These are phyloP conservation scores for Ammodramus savannarum DNA, from an alignment of 2,113 vertebrate species.

Conservation along the genomic window DNA sequence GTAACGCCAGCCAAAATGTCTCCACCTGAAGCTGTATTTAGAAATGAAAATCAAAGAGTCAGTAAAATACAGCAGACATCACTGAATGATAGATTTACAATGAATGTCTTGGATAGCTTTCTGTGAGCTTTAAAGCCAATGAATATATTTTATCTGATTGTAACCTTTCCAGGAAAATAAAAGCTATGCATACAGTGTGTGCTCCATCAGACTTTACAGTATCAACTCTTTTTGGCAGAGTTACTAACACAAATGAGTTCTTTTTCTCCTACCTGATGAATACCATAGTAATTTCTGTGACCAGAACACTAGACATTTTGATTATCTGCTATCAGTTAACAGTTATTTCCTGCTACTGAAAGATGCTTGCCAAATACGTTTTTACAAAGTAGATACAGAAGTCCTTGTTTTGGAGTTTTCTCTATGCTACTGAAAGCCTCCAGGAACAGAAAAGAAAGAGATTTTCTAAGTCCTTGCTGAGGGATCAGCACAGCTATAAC, in stretches of 20 bases:
- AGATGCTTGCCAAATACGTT: constrained; percentile 29
- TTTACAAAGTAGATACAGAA: constrained; percentile 6
- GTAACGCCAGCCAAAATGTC: constrained; percentile 35
- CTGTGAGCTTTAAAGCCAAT: constrained; percentile 38
- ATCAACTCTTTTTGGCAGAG: constrained; percentile 39
- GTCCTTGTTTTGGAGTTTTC: background rate
- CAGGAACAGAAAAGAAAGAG: background rate
- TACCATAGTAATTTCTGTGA: constrained; percentile 34
- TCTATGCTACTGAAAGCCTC: background rate
- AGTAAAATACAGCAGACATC: constrained; percentile 44
- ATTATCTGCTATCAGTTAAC: constrained; percentile 33
- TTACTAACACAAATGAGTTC: background rate
- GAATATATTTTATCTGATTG: constrained; percentile 67
- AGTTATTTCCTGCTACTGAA: constrained; percentile 53
- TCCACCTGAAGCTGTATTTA: constrained; percentile 59
- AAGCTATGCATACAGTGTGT: constrained; percentile 16
- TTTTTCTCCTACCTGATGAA: constrained; percentile 48
- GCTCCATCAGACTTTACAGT: constrained; percentile 25
- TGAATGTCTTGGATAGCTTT: constrained; percentile 31
- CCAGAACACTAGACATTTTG: constrained; percentile 34
- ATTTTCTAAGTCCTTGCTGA: background rate
- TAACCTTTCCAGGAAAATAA: constrained; percentile 62
- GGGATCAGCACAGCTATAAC: background rate
- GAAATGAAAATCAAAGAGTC: constrained; percentile 61
- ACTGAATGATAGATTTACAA: constrained; percentile 59